phyloP scores from a whole-genome alignment of 37 sponge, comb jelly and placozoan species.

The Diacarnus erythraeanus region DNA sequence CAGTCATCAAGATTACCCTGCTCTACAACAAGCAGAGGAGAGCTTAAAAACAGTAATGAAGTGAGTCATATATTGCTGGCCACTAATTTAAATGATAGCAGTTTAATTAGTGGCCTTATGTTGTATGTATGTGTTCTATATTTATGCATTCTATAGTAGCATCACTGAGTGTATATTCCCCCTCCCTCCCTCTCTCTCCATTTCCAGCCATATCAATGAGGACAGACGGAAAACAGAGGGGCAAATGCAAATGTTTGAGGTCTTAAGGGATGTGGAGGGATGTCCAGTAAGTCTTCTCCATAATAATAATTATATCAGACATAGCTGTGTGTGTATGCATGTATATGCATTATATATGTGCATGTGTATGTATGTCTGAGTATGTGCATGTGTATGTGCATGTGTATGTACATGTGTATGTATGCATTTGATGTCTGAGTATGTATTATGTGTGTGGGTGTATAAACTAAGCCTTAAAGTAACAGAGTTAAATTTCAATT shows the following conservation, averaged over 20 bases:
- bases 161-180: background rate
- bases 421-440: no score
- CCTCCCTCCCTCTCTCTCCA: background rate
- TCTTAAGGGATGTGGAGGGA: slow-evolving; percentile 83
- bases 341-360: background rate
- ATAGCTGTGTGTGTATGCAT: background rate
- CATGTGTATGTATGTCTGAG: background rate
- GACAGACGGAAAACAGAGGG: slow-evolving; percentile 92
- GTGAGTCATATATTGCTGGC: no score
- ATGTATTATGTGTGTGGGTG: no score
- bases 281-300: slow-evolving; percentile 73
- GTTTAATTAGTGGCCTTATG: background rate
- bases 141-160: no score
- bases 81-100: no score
- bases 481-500: background rate
- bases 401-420: background rate
- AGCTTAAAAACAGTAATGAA: slow-evolving; percentile 79
- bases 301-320: background rate
- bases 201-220: slow-evolving; percentile 85
- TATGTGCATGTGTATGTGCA: background rate
- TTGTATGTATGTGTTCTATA: background rate
- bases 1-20: slow-evolving; percentile 46
- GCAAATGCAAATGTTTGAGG: slow-evolving; percentile 91
- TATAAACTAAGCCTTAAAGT: no score
- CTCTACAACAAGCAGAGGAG: slow-evolving; percentile 66